phyloP scores from a whole-genome alignment of 37 sponge, comb jelly and placozoan species.

The Tethya wilhelma region DNA sequence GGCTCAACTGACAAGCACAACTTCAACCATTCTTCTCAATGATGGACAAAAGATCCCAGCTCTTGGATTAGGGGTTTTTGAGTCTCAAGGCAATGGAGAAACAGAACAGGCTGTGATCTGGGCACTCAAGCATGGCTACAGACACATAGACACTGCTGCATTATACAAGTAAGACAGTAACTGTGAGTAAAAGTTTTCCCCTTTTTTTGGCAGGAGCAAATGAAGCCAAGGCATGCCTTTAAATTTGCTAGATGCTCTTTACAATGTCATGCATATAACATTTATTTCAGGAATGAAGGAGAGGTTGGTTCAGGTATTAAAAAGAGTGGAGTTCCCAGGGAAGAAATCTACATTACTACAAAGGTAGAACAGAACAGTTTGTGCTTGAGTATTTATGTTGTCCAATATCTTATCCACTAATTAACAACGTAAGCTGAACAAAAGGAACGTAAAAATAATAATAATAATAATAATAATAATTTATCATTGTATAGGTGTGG shows the following conservation, averaged over 20 bases:
- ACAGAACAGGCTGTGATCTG: slow-evolving; percentile 53
- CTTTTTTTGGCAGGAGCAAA: too few relatives aligned
- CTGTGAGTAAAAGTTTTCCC: too few relatives aligned
- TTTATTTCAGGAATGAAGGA: slow-evolving; percentile 13
- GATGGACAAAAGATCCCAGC: not conserved
- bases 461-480: not conserved
- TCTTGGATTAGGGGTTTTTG: not conserved
- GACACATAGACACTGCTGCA: slow-evolving; percentile 76
- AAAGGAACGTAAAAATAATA: slow-evolving; percentile 45
- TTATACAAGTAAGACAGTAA: too few relatives aligned
- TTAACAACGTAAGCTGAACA: too few relatives aligned
- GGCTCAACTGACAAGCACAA: too few relatives aligned
- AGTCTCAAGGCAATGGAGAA: slow-evolving; percentile 27
- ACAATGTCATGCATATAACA: too few relatives aligned
- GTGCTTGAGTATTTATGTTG: too few relatives aligned
- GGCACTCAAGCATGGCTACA: slow-evolving; percentile 70
- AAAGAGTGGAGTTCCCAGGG: slow-evolving; percentile 67
- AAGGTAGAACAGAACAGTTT: slow-evolving; percentile 2
- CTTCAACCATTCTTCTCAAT: not conserved
- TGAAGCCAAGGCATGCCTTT: too few relatives aligned
- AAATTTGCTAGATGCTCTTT: not conserved
- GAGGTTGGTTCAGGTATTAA: slow-evolving; percentile 12
- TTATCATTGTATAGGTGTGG: slow-evolving; percentile 39
- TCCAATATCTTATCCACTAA: too few relatives aligned
- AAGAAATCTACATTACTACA: slow-evolving; percentile 4